Percentiles rank a stretch among this genome's conserved stretches.
These are phyloP conservation scores for Smutsia gigantea DNA, from an alignment of 2,797 vertebrate genomes.

Conservation along the genomic window DNA sequence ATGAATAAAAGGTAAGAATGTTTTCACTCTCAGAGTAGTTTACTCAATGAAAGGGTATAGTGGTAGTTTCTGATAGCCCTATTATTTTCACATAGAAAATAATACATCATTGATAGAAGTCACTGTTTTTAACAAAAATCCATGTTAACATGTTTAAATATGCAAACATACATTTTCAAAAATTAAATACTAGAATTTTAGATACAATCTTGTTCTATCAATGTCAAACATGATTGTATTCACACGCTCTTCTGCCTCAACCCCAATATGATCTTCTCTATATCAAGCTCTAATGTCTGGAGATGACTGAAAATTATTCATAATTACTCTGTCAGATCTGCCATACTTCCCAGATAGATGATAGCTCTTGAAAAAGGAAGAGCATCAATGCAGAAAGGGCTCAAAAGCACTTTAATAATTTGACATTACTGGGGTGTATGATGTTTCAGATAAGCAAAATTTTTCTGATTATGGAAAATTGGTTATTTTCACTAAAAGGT, in stretches of 20 bases:
- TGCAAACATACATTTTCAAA: not conserved
- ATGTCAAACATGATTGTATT: not conserved
- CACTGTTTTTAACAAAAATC: not conserved
- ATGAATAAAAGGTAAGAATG: not conserved
- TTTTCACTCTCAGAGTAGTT: not conserved
- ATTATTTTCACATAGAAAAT: not conserved
- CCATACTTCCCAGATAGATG: not conserved
- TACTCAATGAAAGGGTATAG: not conserved
- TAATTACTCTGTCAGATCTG: not conserved
- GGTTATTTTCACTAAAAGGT: constrained; percentile 2
- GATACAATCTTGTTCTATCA: not conserved
- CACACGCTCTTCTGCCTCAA: not conserved
- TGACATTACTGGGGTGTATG: not conserved
- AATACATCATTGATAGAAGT: not conserved
- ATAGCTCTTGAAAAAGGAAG: not conserved
- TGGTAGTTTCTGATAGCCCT: not conserved
- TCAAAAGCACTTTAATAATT: not conserved
- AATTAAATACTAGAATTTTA: not conserved
- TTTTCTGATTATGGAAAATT: constrained; percentile 17
- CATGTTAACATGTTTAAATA: not conserved
- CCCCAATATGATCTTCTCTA: rapidly evolving
- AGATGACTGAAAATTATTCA: not conserved
- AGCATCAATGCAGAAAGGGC: not conserved
- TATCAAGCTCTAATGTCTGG: not conserved
- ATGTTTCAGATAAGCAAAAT: not conserved